Conservation (phyloP, 2,797 vertebrate genomes). For the Diplodus sargus region DNA sequence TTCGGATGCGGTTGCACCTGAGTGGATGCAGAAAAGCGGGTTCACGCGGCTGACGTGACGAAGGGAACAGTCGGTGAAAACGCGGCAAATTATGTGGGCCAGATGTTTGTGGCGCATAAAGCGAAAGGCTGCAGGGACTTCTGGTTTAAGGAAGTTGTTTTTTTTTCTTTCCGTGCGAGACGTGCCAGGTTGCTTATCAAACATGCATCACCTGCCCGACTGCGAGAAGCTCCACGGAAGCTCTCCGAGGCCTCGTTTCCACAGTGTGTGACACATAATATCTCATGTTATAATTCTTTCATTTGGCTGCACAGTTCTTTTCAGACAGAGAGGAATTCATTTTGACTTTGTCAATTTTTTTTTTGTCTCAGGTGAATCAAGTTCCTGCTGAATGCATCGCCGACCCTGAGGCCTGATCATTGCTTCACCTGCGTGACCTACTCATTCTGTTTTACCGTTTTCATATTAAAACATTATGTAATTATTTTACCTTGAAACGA, state of each 20-base stretch:
- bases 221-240: slow-evolving; percentile 26
- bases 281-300: background rate
- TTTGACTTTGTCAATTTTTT: background rate
- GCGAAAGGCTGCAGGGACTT: slow-evolving; percentile 28
- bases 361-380: background rate
- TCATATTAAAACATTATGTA: too few species aligned
- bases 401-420: too few species aligned
- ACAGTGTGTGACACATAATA: background rate
- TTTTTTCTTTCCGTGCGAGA: background rate
- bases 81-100: background rate
- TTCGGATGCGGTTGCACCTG: background rate
- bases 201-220: slow-evolving; percentile 32
- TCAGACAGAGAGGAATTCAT: too few species aligned
- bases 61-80: background rate
- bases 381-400: too few species aligned
- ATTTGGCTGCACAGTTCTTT: background rate
- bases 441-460: too few species aligned
- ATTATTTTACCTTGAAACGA: too few species aligned
- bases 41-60: background rate
- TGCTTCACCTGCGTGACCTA: too few species aligned
- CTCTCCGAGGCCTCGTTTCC: background rate
- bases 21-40: background rate
- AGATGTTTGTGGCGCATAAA: slow-evolving; percentile 22
- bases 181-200: slow-evolving; percentile 46
- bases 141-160: slow-evolving; percentile 8